Evolutionary conservation across 2,113 vertebrate genomes (phyloP), one percentile per base, ranked within the genome.

Genomic region (Malurus cyaneus): DNA sequence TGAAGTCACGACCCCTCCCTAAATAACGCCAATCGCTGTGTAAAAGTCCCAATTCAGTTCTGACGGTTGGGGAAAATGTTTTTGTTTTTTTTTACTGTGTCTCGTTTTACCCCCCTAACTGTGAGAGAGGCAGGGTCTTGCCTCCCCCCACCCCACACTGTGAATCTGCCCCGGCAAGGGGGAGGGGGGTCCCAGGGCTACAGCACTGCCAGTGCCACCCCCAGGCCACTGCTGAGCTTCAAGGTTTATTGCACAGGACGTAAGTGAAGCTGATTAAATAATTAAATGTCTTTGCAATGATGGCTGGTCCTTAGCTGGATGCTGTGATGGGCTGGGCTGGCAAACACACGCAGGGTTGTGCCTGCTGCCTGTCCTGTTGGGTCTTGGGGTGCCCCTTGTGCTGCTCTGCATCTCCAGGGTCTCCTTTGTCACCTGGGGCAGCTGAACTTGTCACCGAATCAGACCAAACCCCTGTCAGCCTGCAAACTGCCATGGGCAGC

Each of bases 1-100:
- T 66, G 34, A 92, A 72, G 53, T 42, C 25, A 23, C 5, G 1
- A 18, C 39, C 54, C 62, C 32, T 62, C 54, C 66, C 79, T 52
- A 21, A 24, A 52, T 8, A 15, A 15, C 0, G 2, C 15, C 20
- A 21, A 28, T 29, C 0, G 5, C 46, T 60, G 49, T 46, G 69
- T 47, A 5, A 14, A 65, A 62, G 16, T 57, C 25, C 31, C 32
- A 9, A 13, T 12, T 72, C 17, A 61, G 11, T 76, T 47, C 36
- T 47, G 66, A 52, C 72, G 57, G 26, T 10, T 76, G n/a, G 62
- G 29, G 31, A 52, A 69, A 17, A 0, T 1, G 0, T 8, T 11
- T 29, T 29, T 6, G 39, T 8, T 19, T 61, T 52, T 52, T 20
- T 23, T 15, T 3, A 15, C 11, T 44, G 28, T 28, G n/a, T 80